Percentiles rank a stretch among this genome's conserved stretches.
These are phyloP conservation scores for Triplophysa tibetana DNA, from an alignment of 2,113 vertebrate genomes.

Conservation along the genomic window DNA sequence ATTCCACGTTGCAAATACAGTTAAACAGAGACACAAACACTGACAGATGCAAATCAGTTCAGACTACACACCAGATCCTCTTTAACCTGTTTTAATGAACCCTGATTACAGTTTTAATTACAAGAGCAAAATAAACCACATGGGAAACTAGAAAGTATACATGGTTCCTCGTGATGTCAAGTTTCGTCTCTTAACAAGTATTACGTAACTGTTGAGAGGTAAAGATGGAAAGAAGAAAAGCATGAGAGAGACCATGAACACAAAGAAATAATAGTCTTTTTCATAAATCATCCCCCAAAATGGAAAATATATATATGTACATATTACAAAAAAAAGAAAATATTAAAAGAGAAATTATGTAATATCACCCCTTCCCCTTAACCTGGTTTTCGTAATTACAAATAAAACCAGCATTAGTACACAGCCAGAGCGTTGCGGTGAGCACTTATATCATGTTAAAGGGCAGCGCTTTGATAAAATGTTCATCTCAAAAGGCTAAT, in stretches of 20 bases:
- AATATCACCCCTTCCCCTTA: constrained; percentile 54
- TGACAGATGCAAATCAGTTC: not conserved
- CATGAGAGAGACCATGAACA: constrained; percentile 46
- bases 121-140: constrained; percentile 71
- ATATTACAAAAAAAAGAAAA: constrained; percentile 45
- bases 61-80: constrained; percentile 20
- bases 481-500: constrained; percentile 44
- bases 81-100: constrained; percentile 75
- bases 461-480: constrained; percentile 27
- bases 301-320: constrained; percentile 63
- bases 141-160: constrained; percentile 65
- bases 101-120: constrained; percentile 82
- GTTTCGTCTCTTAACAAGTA: constrained; percentile 48
- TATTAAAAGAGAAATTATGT: constrained; percentile 52
- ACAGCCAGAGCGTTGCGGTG: constrained; percentile 22
- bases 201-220: constrained; percentile 55
- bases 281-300: constrained; percentile 66
- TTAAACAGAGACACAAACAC: not conserved
- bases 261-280: constrained; percentile 67
- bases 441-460: constrained; percentile 12
- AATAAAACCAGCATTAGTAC: constrained; percentile 51
- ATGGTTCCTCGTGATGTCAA: constrained; percentile 57
- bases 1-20: not conserved
- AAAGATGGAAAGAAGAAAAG: constrained; percentile 38
- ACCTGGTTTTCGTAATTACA: constrained; percentile 49